phyloP scores from a whole-genome alignment of 2,797 vertebrate genomes.

The Rhodeus uyekii region DNA sequence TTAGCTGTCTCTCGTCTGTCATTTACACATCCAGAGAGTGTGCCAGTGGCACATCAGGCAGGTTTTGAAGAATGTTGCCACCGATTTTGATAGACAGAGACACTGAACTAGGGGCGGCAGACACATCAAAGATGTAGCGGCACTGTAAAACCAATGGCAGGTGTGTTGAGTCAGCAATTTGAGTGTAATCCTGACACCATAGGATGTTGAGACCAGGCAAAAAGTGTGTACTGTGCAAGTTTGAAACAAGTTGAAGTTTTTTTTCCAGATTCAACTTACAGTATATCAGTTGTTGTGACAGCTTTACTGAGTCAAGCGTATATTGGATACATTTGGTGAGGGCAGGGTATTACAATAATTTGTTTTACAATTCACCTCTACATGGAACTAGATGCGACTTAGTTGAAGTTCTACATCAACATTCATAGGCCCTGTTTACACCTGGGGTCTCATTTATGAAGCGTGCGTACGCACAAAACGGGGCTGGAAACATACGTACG shows the following conservation, averaged over 20 bases:
- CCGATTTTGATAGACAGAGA: constrained; percentile 36
- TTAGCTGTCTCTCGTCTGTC: constrained; percentile 34
- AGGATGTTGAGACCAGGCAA: background rate
- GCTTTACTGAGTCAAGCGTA: background rate
- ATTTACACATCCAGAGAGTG: background rate
- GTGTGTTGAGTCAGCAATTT: constrained; percentile 31
- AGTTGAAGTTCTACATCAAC: background rate
- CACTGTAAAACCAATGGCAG: constrained; percentile 31
- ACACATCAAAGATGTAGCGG: constrained; percentile 1
- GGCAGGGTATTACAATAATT: background rate
- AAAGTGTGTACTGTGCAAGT: constrained; percentile 33
- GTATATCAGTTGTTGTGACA: background rate
- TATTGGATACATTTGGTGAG: background rate
- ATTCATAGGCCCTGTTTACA: background rate
- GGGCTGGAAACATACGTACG: too few relatives aligned
- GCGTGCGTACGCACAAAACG: too few relatives aligned
- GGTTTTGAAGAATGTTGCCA: constrained; percentile 24
- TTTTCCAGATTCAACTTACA: background rate
- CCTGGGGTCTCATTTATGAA: too few relatives aligned
- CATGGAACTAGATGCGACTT: background rate
- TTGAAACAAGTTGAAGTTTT: constrained; percentile 32
- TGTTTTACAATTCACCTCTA: background rate
- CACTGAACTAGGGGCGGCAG: constrained; percentile 22
- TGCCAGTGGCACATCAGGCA: constrained; percentile 1
- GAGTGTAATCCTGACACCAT: constrained; percentile 30